These are phyloP conservation scores for Chouioia cunea DNA, from an alignment of 2,888 invertebrate genomes.

Conservation along the genomic window DNA sequence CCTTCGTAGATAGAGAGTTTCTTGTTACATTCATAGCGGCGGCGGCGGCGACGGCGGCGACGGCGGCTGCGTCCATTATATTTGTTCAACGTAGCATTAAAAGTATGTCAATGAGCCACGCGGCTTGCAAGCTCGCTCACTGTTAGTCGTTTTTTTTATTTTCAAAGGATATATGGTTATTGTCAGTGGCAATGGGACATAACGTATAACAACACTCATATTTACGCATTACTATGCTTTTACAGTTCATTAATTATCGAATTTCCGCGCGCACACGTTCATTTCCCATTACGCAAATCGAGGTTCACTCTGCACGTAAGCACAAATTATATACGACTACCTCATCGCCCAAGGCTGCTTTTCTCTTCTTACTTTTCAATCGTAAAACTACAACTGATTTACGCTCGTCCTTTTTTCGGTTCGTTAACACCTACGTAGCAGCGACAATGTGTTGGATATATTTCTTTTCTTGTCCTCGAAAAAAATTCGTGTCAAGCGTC, in stretches of 20 bases:
- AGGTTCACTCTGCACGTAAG: too few species aligned
- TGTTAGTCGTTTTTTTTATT: too few species aligned
- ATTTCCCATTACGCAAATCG: too few species aligned
- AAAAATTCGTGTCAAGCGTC: slow-evolving; percentile 24
- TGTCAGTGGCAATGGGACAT: not conserved
- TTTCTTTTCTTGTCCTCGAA: slow-evolving; percentile 11
- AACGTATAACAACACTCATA: not conserved
- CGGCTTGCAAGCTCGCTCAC: too few species aligned
- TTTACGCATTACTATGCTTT: not conserved
- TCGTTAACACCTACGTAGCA: not conserved
- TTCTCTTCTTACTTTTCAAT: not conserved
- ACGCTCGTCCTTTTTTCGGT: not conserved
- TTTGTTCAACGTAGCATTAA: slow-evolving; percentile 30
- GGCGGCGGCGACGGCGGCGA: too few species aligned
- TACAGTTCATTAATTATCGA: too few species aligned
- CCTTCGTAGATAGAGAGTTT: too few species aligned
- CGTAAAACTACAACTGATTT: slow-evolving; percentile 6
- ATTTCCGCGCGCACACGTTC: too few species aligned
- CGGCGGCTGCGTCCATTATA: slow-evolving; percentile 14
- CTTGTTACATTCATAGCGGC: too few species aligned
- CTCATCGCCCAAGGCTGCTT: too few species aligned
- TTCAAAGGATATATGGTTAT: too few species aligned
- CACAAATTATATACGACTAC: too few species aligned
- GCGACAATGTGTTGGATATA: not conserved
- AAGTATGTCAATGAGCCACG: slow-evolving; percentile 28